Conservation (phyloP, 2,113 vertebrate genomes). For the Propithecus coquereli region DNA sequence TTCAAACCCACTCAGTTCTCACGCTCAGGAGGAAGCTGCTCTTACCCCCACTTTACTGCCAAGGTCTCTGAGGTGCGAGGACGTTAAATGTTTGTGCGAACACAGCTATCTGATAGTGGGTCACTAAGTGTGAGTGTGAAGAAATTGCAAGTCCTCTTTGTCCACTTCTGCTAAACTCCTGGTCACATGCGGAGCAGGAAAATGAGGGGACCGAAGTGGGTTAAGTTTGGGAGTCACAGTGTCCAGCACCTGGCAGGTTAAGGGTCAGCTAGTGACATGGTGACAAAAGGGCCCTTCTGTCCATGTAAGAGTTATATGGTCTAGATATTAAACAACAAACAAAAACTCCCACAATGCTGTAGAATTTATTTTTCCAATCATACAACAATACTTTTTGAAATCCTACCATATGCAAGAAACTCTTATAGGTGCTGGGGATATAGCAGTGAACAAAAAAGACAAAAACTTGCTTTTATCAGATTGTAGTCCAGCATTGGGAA, state of each 20-base stretch:
- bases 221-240: neutral
- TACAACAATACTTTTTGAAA: neutral
- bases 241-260: neutral
- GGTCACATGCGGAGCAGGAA: rapidly evolving
- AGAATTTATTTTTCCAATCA: neutral
- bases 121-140: neutral
- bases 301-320: neutral
- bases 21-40: neutral
- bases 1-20: neutral
- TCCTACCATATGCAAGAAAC: neutral
- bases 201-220: neutral
- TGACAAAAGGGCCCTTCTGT: neutral
- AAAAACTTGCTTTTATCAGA: neutral
- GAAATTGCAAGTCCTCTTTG: neutral
- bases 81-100: neutral
- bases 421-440: neutral
- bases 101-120: too few species aligned
- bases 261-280: too few species aligned
- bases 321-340: neutral
- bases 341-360: neutral
- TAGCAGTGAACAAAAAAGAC: neutral
- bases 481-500: neutral
- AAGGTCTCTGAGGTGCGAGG: neutral
- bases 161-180: neutral
- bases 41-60: neutral